Percentiles rank a stretch among this genome's conserved stretches.
Conservation (phyloP, 2,797 vertebrate genomes). For the Urosaurus nigricauda region DNA sequence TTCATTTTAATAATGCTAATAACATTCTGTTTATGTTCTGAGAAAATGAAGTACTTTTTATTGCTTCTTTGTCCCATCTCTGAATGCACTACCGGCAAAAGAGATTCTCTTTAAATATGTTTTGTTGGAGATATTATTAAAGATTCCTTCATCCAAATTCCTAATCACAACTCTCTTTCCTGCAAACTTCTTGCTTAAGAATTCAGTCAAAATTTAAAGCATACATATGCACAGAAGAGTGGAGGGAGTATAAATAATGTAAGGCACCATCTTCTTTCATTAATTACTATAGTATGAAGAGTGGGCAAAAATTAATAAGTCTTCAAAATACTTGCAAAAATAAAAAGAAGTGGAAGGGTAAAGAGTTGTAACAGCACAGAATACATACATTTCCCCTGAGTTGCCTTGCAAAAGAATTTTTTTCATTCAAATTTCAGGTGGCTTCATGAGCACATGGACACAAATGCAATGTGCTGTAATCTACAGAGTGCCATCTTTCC, state of each 20-base stretch:
- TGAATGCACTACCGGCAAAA: conserved; percentile 47
- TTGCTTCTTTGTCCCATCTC: conserved; percentile 57
- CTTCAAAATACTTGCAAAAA: conserved; percentile 24
- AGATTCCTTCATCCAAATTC: conserved; percentile 41
- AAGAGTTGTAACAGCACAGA: not conserved
- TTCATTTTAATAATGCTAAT: conserved; percentile 67
- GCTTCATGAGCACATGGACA: too few relatives aligned
- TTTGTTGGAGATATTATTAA: conserved; percentile 44
- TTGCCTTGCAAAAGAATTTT: too few relatives aligned
- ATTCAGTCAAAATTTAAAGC: conserved; percentile 30
- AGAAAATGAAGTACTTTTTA: conserved; percentile 56
- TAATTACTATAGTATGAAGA: not conserved
- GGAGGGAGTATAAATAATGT: conserved; percentile 34
- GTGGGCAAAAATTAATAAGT: conserved; percentile 17
- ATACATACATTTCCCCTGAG: not conserved
- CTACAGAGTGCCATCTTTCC: not conserved
- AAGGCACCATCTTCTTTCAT: conserved; percentile 2
- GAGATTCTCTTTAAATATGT: conserved; percentile 46
- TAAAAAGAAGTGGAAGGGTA: not conserved
- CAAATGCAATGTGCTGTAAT: too few relatives aligned
- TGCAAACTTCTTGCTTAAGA: conserved; percentile 41
- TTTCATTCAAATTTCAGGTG: too few relatives aligned
- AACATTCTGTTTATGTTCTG: conserved; percentile 64
- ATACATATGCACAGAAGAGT: not conserved
- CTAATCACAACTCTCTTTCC: conserved; percentile 53